These are phyloP conservation scores for Melitaea athalia DNA, from an alignment of 2,888 invertebrate species.

Conservation along the genomic window DNA sequence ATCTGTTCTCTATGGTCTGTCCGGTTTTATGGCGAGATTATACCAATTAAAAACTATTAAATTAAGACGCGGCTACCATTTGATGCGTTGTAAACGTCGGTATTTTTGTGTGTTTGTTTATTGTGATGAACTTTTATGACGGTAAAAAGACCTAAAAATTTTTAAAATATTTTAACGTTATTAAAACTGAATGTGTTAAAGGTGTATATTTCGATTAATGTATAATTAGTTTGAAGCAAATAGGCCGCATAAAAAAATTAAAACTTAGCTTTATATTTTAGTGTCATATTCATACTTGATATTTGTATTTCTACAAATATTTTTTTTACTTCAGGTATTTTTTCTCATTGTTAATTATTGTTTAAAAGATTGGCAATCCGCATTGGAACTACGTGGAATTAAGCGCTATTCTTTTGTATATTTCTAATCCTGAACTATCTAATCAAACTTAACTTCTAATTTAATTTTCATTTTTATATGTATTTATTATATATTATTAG, in stretches of 20 bases:
- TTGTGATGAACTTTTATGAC: constrained; percentile 71
- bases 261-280: too few relatives aligned
- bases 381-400: too few relatives aligned
- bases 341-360: too few relatives aligned
- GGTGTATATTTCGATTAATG: neutral
- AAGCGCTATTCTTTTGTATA: too few relatives aligned
- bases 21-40: constrained; percentile 75
- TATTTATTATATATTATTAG: too few relatives aligned
- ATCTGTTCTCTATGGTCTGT: constrained; percentile 65
- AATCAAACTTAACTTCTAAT: too few relatives aligned
- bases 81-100: constrained; percentile 66
- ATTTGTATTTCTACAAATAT: neutral
- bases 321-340: too few relatives aligned
- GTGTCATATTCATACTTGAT: too few relatives aligned
- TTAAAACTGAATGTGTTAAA: neutral
- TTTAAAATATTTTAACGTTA: constrained; percentile 4
- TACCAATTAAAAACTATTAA: constrained; percentile 81
- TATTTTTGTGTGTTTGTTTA: constrained; percentile 73
- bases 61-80: constrained; percentile 75
- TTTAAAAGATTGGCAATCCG: too few relatives aligned
- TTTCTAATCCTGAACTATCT: too few relatives aligned
- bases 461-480: too few relatives aligned
- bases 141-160: constrained; percentile 42
- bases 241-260: constrained; percentile 17
- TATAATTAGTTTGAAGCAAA: constrained; percentile 1